Percentiles rank a stretch among this genome's conserved stretches.
phyloP scores from a whole-genome alignment of 2,888 invertebrate species.

The Gymnoscelis rufifasciata region DNA sequence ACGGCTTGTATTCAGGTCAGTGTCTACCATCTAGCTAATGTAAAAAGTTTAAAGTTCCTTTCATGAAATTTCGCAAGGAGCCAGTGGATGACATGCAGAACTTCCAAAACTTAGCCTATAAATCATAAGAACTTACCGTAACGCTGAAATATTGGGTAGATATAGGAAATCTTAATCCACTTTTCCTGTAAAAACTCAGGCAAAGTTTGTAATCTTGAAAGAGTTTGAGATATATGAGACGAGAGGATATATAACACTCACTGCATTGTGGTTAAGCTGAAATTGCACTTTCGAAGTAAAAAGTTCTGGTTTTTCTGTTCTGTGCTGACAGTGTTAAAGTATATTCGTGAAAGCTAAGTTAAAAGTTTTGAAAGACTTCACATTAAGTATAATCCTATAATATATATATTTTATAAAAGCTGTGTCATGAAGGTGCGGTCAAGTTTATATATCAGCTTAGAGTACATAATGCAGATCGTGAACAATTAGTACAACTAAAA shows the following conservation, averaged over 20 bases:
- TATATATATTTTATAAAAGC: no score
- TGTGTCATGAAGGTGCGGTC: no score
- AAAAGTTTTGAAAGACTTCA: slow-evolving; percentile 5
- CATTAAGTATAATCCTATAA: no score
- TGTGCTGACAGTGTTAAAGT: not conserved
- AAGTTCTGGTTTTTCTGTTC: slow-evolving; percentile 14
- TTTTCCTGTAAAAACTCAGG: slow-evolving; percentile 64
- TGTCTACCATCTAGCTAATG: slow-evolving; percentile 57
- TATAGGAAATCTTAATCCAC: slow-evolving; percentile 72
- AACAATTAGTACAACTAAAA: no score
- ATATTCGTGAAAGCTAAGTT: not conserved
- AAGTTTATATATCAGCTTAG: no score
- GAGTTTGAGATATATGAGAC: slow-evolving; percentile 53
- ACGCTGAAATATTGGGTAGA: slow-evolving; percentile 68
- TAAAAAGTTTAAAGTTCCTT: slow-evolving; percentile 69
- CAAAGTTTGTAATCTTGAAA: slow-evolving; percentile 62
- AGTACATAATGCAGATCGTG: no score
- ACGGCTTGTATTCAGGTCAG: slow-evolving; percentile 33
- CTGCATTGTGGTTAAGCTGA: slow-evolving; percentile 17
- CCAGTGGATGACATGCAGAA: slow-evolving; percentile 73
- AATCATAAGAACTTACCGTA: slow-evolving; percentile 67
- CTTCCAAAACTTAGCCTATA: slow-evolving; percentile 69
- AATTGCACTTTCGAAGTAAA: slow-evolving; percentile 20
- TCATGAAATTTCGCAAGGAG: slow-evolving; percentile 58
- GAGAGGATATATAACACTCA: slow-evolving; percentile 12